Base-by-base conservation (phyloP, 1,140 invertebrate species). In the Drosophila sp. region DNA sequence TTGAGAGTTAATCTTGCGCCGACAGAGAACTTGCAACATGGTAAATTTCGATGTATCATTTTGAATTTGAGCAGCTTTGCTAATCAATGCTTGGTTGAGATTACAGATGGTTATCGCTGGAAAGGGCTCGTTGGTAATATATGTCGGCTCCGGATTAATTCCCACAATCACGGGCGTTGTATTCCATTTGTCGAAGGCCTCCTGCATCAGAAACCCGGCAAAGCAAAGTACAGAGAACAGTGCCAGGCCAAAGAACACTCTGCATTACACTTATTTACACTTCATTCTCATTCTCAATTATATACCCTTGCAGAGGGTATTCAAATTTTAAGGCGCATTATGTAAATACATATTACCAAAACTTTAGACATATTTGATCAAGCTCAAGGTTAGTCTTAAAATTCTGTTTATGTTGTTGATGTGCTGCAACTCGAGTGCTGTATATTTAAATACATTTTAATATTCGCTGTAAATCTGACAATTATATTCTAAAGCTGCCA, bases 21-120 rank as follows among this genome's bases (percentile, higher is more conserved):
- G 94, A 76, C 95, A 96, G 73, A 96, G 94, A 72, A 95, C 92
- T 57, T 94, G 93, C 43, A 91, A 41, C 73, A 86, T 87, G 1
- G 65, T 57, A 70, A 69, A 74, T n/a, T 76, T 63, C 1, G 48
- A 8, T 0, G 77, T 63, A 27, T 74, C 67, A 16, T 71, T 80
- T 32, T 45, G 13, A 21, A 87, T 65, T 11, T 70, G 21, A 2
- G 9, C 13, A 7, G 71, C 89, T 5, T 53, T 72, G 13, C 34
- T 18, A 27, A 70, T 59, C 13, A 80, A 11, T 2, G 89, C 90
- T 65, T 89, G 89, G 41, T 91, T 91, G 4, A 91, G 66, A 58
- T 91, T 91, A 29, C 90, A 91, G 13, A 91, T 87, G 43, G 89
- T 90, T 1, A 91, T 79, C 11, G 90, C 90, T 9, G 90, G 90